A percentile compares a stretch with the other conserved stretches of the same genome.
These are phyloP conservation scores for Hemicrepidius hirtus DNA, from an alignment of 2,888 invertebrate genomes.

Conservation along the genomic window DNA sequence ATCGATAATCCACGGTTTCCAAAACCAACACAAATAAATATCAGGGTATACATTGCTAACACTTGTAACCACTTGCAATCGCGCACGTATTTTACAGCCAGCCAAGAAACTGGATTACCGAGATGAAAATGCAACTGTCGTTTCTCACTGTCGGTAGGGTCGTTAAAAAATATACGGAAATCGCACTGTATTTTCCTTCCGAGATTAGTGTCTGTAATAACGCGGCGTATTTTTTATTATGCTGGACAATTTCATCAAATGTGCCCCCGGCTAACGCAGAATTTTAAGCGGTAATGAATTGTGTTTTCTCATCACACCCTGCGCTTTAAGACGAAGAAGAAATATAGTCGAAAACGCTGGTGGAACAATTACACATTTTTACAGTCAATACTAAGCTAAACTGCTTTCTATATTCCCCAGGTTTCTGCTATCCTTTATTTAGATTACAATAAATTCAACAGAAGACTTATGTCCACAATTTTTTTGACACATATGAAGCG, in stretches of 20 bases:
- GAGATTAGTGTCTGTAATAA: constrained; percentile 6
- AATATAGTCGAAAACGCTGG: not conserved
- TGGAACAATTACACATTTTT: too few relatives aligned
- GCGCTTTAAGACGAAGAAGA: not conserved
- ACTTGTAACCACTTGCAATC: constrained; percentile 4
- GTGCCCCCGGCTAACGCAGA: constrained; percentile 1
- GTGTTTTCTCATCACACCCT: not conserved
- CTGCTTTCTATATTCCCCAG: too few relatives aligned
- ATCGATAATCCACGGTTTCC: constrained; percentile 2
- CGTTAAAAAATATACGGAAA: constrained; percentile 9
- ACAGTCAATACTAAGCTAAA: too few relatives aligned
- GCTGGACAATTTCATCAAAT: constrained; percentile 6
- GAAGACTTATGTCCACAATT: too few relatives aligned
- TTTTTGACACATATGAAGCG: too few relatives aligned
- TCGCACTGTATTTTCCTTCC: not conserved
- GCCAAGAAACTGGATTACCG: not conserved
- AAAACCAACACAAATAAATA: not conserved
- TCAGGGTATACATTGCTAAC: not conserved
- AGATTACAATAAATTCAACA: too few relatives aligned
- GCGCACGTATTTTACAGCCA: constrained; percentile 9
- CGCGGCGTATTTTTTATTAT: not conserved
- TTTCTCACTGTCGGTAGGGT: constrained; percentile 3
- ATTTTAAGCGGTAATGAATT: constrained; percentile 28
- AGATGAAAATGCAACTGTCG: constrained; percentile 7
- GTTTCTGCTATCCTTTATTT: too few relatives aligned